A percentile compares a stretch with the other conserved stretches of the same genome.
phyloP scores from a whole-genome alignment of 2,113 vertebrate genomes.

The Hypomesus transpacificus region DNA sequence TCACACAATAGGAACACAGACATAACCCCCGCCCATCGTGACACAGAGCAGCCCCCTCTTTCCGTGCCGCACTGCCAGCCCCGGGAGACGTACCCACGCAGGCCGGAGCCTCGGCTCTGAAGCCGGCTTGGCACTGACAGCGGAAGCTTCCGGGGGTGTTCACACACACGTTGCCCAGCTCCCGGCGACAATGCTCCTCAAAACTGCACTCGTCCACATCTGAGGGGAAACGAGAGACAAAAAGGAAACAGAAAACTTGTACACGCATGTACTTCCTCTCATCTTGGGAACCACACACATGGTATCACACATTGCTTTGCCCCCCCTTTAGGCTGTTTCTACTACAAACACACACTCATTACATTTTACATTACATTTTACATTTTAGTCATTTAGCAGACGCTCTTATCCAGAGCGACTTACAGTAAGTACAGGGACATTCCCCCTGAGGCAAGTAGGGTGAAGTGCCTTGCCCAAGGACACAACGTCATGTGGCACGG shows the following conservation, averaged over 20 bases:
- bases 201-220: slow-evolving; percentile 77
- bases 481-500: too few relatives aligned
- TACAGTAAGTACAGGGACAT: too few relatives aligned
- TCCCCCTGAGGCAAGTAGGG: too few relatives aligned
- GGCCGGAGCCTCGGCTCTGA: slow-evolving; percentile 57
- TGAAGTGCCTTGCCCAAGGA: too few relatives aligned
- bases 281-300: too few relatives aligned
- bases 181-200: slow-evolving; percentile 68
- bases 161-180: slow-evolving; percentile 72
- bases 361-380: too few relatives aligned
- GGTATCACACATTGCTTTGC: neutral
- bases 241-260: neutral
- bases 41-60: too few relatives aligned
- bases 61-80: neutral
- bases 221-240: slow-evolving; percentile 32
- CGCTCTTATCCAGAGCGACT: too few relatives aligned
- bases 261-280: neutral
- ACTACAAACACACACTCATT: slow-evolving; percentile 7
- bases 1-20: too few relatives aligned
- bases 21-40: too few relatives aligned
- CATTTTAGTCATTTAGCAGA: too few relatives aligned
- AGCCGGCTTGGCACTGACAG: slow-evolving; percentile 71
- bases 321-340: too few relatives aligned
- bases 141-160: slow-evolving; percentile 74
- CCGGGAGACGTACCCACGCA: slow-evolving; percentile 65